Evolutionary conservation across 2,888 invertebrate species (phyloP), one percentile per base, ranked within the genome.

Genomic region (Myopa testacea): DNA sequence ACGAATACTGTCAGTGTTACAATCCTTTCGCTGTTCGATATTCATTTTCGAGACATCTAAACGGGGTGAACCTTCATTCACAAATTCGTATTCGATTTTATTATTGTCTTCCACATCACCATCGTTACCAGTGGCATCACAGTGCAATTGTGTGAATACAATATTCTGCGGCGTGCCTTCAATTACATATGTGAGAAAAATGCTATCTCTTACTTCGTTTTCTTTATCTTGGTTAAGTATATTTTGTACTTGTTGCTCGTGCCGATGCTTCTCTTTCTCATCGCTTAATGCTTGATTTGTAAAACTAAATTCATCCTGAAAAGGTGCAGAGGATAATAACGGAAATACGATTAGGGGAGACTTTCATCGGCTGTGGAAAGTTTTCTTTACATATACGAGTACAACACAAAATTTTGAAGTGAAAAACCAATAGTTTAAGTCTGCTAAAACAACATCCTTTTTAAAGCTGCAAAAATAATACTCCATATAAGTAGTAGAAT

Each of bases 241-340:
- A 55, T 55, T 58, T 71, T 71, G 70, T 72, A 60, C 69, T 38
- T 77, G 69, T 14, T 74, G 58, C 14, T 74, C 65, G 14, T 77
- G 14, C 19, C 16, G 34, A 16, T 63, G 37, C 10, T 19, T 34
- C 37, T 71, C 50, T 38, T 78, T 58, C 60, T 77, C 77, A 63
- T 72, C 71, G 7, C 67, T 58, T 58, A 65, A 55, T 14, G 69
- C n/a, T 67, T 76, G 70, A 65, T 78, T 67, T 68, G 76, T 40
- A 78, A 50, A 76, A 68, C 78, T 75, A 78, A 72, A 75, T 77
- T 80, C 80, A 71, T 76, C 80, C 79, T 80, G 78, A 63, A 80
- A 79, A 50, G 65, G 79, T 77, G 79, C 69, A 80, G 75, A 80
- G 79, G 75, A 80, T 79, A 80, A 78, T 74, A 80, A 80, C 75